Conservation (phyloP, 2,797 vertebrate species). For the Sternotherus odoratus region DNA sequence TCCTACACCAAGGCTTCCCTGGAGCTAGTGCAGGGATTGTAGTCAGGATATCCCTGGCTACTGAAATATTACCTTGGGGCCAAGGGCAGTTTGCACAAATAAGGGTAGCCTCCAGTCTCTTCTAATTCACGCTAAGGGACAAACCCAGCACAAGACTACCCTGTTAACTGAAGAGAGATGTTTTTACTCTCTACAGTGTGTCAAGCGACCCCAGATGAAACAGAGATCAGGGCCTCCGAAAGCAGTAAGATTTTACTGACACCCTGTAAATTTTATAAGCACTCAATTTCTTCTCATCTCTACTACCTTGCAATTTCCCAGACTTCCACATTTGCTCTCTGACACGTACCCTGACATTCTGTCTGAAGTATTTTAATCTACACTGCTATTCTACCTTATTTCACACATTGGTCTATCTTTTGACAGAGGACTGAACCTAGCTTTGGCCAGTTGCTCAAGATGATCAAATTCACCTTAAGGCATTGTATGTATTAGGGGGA, state of each 20-base stretch:
- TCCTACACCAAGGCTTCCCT: background rate
- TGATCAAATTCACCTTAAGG: background rate
- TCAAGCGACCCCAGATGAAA: background rate
- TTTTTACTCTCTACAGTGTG: background rate
- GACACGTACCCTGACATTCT: background rate
- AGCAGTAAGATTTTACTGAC: background rate
- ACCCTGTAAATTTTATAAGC: background rate
- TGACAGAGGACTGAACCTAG: background rate
- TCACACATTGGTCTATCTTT: background rate
- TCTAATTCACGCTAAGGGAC: background rate
- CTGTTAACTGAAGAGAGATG: too few species aligned
- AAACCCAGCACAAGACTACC: background rate
- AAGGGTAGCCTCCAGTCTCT: background rate
- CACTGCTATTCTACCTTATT: background rate
- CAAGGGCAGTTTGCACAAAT: background rate
- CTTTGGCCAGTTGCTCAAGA: background rate
- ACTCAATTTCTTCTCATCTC: background rate
- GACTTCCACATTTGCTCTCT: background rate
- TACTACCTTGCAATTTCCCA: background rate
- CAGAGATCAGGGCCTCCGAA: background rate
- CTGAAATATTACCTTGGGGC: rapidly evolving
- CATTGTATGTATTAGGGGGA: rapidly evolving
- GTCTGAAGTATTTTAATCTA: background rate
- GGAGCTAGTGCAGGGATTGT: background rate
- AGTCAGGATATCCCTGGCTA: rapidly evolving